Conservation (phyloP, 2,113 vertebrate species). For the Podarcis muralis region DNA sequence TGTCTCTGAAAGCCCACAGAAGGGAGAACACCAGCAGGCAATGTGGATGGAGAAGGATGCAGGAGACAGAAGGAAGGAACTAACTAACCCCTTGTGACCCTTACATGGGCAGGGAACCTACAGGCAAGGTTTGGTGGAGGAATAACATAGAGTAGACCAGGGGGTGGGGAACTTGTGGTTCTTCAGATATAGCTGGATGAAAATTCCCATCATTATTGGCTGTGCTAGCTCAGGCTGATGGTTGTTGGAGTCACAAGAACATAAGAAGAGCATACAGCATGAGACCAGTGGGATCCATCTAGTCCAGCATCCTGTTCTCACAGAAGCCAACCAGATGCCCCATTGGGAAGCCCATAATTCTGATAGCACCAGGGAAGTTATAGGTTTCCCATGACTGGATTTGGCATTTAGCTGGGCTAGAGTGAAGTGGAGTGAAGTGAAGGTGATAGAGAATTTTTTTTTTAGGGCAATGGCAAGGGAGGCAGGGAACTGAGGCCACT, state of each 20-base stretch:
- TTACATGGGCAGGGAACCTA: neutral
- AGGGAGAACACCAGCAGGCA: neutral
- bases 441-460: neutral
- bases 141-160: no score
- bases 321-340: no score
- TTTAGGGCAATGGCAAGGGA: neutral
- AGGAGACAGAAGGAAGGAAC: no score
- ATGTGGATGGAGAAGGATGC: neutral
- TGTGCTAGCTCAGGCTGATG: neutral
- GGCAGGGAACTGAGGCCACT: neutral
- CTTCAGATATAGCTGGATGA: neutral
- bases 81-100: neutral
- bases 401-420: no score
- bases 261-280: no score
- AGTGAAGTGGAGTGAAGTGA: neutral
- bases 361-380: no score
- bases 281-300: no score
- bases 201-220: neutral
- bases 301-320: no score
- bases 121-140: no score
- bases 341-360: no score
- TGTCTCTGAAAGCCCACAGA: neutral
- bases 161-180: neutral
- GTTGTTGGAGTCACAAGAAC: neutral
- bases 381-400: no score